Evolutionary conservation across 2,113 vertebrate species (phyloP).

Genomic region (Melanerpes formicivorus): DNA sequence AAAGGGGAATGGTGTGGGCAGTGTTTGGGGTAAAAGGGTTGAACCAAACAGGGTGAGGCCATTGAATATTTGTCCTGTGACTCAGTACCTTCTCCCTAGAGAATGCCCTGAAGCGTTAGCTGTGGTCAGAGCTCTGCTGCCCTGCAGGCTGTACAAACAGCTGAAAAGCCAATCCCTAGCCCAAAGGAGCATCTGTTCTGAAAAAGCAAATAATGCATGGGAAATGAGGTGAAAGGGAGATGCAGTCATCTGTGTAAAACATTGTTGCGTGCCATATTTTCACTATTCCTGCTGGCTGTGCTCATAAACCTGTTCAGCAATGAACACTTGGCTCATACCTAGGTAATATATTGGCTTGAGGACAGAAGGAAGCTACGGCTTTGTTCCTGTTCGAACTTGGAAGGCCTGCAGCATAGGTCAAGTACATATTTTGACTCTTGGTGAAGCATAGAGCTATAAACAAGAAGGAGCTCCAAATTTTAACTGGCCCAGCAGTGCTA

Average conservation of each 20-base stretch:
- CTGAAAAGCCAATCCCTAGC: not conserved
- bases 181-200: not conserved
- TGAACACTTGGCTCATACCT: not conserved
- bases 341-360: not conserved
- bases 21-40: not conserved
- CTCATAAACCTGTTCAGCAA: not conserved
- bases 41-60: not conserved
- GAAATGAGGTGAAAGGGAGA: conserved; percentile 33
- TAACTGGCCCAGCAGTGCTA: not conserved
- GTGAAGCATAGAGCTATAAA: not conserved
- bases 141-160: not conserved
- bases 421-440: not conserved
- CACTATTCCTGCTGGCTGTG: not conserved
- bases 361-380: not conserved
- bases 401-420: not conserved
- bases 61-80: not conserved
- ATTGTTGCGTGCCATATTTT: not conserved
- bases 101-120: not conserved
- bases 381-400: not conserved
- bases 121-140: not conserved
- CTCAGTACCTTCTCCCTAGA: not conserved
- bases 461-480: not conserved
- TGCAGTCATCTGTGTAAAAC: not conserved
- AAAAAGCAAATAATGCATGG: not conserved
- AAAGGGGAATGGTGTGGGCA: not conserved